Percentiles rank a stretch among this genome's conserved stretches.
These are phyloP conservation scores for Eupithecia subfuscata DNA, from an alignment of 2,888 invertebrate genomes.

Conservation along the genomic window DNA sequence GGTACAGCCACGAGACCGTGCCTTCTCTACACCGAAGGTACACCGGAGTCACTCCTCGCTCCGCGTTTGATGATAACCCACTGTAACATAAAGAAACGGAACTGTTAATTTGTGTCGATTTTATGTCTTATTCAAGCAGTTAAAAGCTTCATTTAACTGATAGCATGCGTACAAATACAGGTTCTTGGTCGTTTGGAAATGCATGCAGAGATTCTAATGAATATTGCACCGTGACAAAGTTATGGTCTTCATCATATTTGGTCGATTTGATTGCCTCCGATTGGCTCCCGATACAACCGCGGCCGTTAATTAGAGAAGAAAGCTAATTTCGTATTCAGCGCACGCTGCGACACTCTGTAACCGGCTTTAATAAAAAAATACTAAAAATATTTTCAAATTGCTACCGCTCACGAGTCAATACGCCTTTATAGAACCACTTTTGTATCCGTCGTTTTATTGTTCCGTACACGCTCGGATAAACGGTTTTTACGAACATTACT, in stretches of 20 bases:
- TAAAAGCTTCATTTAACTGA: not conserved
- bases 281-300: slow-evolving; percentile 53
- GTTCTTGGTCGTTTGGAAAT: slow-evolving; percentile 12
- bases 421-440: slow-evolving; percentile 51
- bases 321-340: slow-evolving; percentile 69
- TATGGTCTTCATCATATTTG: slow-evolving; percentile 65
- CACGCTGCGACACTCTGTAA: slow-evolving; percentile 56
- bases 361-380: slow-evolving; percentile 58
- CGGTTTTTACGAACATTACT: slow-evolving; percentile 34
- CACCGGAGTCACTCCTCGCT: slow-evolving; percentile 89
- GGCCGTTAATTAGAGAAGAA: slow-evolving; percentile 61
- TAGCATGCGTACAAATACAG: slow-evolving; percentile 6
- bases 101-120: not conserved
- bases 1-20: slow-evolving; percentile 89
- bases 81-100: slow-evolving; percentile 73
- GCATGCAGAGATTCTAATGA: slow-evolving; percentile 31
- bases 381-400: slow-evolving; percentile 59
- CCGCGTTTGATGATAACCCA: slow-evolving; percentile 78
- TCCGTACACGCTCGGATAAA: slow-evolving; percentile 42
- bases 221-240: slow-evolving; percentile 50
- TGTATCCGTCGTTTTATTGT: slow-evolving; percentile 48
- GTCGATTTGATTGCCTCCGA: slow-evolving; percentile 63
- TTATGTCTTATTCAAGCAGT: not conserved
- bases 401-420: slow-evolving; percentile 55
- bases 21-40: slow-evolving; percentile 90